These are phyloP conservation scores for Prietella phreatophila DNA, from an alignment of 2,113 vertebrate species.

Conservation along the genomic window DNA sequence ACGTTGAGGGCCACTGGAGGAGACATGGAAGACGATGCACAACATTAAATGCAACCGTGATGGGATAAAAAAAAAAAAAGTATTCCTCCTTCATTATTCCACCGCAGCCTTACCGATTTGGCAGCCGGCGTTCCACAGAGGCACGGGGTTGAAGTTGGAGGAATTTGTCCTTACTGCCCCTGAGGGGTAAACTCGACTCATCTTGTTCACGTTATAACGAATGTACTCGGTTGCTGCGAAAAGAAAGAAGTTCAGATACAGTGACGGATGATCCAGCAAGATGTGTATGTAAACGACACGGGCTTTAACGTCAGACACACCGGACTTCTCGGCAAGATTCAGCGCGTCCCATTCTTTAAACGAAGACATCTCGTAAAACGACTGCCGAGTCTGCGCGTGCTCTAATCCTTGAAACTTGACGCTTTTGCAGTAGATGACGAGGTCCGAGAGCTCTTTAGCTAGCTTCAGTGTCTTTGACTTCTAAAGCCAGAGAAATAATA, in stretches of 20 bases:
- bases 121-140: constrained; percentile 90
- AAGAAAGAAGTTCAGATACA: neutral
- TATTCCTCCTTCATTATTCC: neutral
- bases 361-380: constrained; percentile 90
- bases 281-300: neutral
- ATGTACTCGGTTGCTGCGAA: constrained; percentile 78
- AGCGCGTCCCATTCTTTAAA: constrained; percentile 83
- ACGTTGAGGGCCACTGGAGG: constrained; percentile 92
- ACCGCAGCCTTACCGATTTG: constrained; percentile 79
- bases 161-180: constrained; percentile 84
- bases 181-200: constrained; percentile 88
- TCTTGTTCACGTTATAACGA: constrained; percentile 80
- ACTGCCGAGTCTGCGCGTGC: constrained; percentile 66
- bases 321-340: constrained; percentile 80
- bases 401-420: constrained; percentile 86
- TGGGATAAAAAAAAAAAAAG: too few species aligned
- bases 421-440: constrained; percentile 90
- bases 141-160: constrained; percentile 88
- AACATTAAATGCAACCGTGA: neutral
- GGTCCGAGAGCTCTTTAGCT: constrained; percentile 86
- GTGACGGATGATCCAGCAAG: neutral
- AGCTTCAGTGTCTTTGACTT: constrained; percentile 80
- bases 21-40: neutral
- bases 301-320: constrained; percentile 43
- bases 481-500: constrained; percentile 55